These are phyloP conservation scores for Cydia splendana DNA, from an alignment of 1,140 invertebrate genomes.

Conservation along the genomic window DNA sequence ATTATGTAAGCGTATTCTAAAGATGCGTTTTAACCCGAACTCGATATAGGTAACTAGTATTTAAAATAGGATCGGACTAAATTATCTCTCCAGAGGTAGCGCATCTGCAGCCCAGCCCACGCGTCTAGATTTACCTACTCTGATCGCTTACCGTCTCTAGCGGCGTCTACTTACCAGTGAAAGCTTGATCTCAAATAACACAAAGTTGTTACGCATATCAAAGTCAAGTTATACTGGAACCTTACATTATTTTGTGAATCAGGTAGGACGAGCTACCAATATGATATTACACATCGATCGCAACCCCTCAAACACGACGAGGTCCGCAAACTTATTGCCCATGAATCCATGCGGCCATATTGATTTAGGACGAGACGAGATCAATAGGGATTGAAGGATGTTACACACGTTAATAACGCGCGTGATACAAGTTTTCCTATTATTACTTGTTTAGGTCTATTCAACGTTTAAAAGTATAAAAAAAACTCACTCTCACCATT, in stretches of 20 bases:
- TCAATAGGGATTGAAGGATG: neutral
- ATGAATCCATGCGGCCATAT: slow-evolving; percentile 1
- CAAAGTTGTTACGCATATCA: too few species aligned
- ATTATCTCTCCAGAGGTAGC: neutral
- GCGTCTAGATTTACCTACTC: neutral
- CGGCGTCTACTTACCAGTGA: too few species aligned
- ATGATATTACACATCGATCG: slow-evolving; percentile 25
- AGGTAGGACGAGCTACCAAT: neutral
- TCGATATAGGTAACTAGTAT: too few species aligned
- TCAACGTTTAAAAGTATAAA: neutral
- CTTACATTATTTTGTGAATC: neutral
- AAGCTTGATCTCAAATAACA: too few species aligned
- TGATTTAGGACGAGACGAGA: slow-evolving; percentile 15
- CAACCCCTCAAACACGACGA: slow-evolving; percentile 3
- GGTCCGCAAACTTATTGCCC: slow-evolving; percentile 7
- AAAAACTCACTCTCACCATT: too few species aligned
- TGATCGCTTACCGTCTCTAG: neutral
- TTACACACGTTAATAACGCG: neutral
- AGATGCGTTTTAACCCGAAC: too few species aligned
- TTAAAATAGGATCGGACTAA: neutral
- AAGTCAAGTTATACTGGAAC: neutral
- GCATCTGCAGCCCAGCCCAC: slow-evolving; percentile 3
- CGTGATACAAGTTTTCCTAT: neutral
- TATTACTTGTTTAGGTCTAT: neutral
- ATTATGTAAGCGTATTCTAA: too few species aligned